Base-by-base conservation (phyloP, 1,140 invertebrate species). In the Oncopeltus fasciatus region DNA sequence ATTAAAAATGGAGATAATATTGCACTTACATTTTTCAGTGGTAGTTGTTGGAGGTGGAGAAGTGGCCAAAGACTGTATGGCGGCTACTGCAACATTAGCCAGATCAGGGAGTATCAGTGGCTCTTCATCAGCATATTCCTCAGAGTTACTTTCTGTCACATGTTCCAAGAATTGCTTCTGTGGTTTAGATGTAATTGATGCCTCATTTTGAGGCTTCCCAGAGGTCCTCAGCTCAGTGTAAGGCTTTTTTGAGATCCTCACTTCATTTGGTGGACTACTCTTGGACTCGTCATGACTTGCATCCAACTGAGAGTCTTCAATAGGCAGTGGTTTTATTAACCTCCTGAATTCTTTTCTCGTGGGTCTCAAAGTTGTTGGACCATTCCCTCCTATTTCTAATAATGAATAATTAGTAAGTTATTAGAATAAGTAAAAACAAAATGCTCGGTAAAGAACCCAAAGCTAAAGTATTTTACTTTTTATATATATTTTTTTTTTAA, bases 61-160 rank as follows among this genome's bases (percentile, higher is more conserved):
- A 1, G 68, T 70, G 3, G 69, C 70, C 11, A 71, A 61, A n/a
- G 68, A 67, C 20, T 69, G 67, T 24, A 71, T 69, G 46, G 70
- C 70, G 16, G 65, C 70, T 11, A 71, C 70, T 4, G 69, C 70
- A 16, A 67, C 64, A 43, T 70, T 67, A 2, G 70, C 69, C 14
- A 70, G 61, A 51, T 71, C 69, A 24, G 68, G 49, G 4, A 53
- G 49, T 56, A 12, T 66, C 33, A 24, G 44, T 21, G 56, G 29
- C 24, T 31, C 60, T n/a, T 57, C 59, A 27, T 24, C 38, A 16
- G 44, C 31, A 33, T 46, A 44, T 3, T 64, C 60, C 20, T 61
- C 61, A 21, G 53, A 33, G 1, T 53, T 24, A 14, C 44, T 60
- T 56, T 65, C 57, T 11, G 49, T 59, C n/a, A 28, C 57, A 38